phyloP scores from a whole-genome alignment of 2,797 vertebrate species.

The Enteromius argenteus region DNA sequence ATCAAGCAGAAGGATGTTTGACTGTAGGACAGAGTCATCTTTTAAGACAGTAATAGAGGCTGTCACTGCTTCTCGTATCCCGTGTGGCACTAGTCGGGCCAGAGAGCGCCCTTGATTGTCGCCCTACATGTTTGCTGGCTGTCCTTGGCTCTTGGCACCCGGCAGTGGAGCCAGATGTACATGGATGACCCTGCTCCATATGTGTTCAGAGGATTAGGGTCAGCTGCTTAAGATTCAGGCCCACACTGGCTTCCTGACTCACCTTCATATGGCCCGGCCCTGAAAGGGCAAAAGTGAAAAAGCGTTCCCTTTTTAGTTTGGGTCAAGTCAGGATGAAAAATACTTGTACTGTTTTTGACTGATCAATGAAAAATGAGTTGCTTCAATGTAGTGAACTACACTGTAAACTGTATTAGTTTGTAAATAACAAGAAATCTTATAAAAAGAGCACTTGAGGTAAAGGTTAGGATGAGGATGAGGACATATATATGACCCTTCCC shows the following conservation, averaged over 20 bases:
- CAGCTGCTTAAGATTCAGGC: slow-evolving; percentile 55
- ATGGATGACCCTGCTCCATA: slow-evolving; percentile 48
- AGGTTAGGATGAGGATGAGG: slow-evolving; percentile 14
- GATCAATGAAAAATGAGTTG: not conserved
- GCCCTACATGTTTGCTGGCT: slow-evolving; percentile 45
- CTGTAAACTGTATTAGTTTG: not conserved
- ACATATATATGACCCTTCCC: slow-evolving; percentile 31
- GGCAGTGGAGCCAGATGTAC: slow-evolving; percentile 59
- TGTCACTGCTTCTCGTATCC: not conserved
- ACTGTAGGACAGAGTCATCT: slow-evolving; percentile 12
- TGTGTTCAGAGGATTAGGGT: slow-evolving; percentile 60
- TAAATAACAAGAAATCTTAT: not conserved
- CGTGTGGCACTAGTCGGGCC: not conserved
- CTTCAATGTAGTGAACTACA: not conserved
- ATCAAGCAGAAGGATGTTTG: slow-evolving; percentile 35
- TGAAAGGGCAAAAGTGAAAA: slow-evolving; percentile 22
- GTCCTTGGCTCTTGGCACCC: slow-evolving; percentile 57
- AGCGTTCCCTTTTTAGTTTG: not conserved
- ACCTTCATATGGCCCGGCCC: slow-evolving; percentile 39
- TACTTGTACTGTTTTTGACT: not conserved
- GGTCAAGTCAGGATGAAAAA: not conserved
- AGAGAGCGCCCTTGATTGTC: slow-evolving; percentile 53
- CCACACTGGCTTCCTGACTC: slow-evolving; percentile 1
- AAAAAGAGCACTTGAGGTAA: not conserved
- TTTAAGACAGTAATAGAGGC: slow-evolving; percentile 34